Evolutionary conservation across 2,113 vertebrate species (phyloP).

Genomic region (Bungarus multicinctus): DNA sequence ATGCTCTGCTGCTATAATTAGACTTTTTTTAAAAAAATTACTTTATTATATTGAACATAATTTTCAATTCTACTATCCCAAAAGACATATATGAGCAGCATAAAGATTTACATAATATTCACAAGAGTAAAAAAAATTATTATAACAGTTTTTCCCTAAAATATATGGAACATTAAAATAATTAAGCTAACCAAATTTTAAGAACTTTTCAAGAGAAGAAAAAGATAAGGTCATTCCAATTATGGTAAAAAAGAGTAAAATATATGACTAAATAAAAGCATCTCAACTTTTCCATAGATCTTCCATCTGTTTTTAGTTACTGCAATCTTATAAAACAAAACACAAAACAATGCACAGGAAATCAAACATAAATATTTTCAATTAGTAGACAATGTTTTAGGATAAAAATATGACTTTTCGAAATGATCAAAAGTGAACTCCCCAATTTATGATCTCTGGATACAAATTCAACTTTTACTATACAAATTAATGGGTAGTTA

Average conservation of each 20-base stretch:
- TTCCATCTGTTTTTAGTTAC: constrained; percentile 1
- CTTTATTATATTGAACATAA: accelerated
- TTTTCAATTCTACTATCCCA: not conserved
- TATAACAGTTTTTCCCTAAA: not conserved
- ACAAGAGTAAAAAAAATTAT: not conserved
- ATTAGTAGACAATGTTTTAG: not conserved
- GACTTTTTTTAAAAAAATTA: not conserved
- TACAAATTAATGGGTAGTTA: not conserved
- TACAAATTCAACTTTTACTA: not conserved
- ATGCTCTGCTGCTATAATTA: accelerated
- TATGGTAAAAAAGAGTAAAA: not conserved
- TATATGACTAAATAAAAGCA: not conserved
- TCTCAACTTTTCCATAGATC: not conserved
- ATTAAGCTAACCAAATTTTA: not conserved
- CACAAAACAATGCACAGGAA: not conserved
- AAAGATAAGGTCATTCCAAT: not conserved
- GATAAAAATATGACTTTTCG: not conserved
- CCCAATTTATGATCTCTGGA: accelerated
- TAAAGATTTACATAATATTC: constrained; percentile 15
- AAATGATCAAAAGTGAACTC: accelerated
- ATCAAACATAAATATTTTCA: not conserved
- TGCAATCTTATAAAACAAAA: not conserved
- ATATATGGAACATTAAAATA: not conserved
- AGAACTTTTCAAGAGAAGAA: not conserved
- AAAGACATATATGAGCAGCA: not conserved